These are phyloP conservation scores for Bombus impatiens DNA, from an alignment of 1,140 invertebrate genomes.

Conservation along the genomic window DNA sequence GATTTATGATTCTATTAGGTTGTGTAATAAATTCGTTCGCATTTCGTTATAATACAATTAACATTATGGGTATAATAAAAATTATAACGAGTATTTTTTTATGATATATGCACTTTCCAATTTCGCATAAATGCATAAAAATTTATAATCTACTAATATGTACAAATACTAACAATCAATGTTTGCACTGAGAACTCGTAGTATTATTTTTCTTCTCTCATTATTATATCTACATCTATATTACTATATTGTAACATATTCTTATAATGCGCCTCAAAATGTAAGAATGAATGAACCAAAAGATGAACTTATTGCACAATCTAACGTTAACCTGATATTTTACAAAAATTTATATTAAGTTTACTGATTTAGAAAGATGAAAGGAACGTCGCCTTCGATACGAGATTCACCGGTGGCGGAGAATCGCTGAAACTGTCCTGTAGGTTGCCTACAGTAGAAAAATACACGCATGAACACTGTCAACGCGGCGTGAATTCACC, in stretches of 20 bases:
- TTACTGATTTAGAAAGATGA: slow-evolving; percentile 18
- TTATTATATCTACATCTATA: too few relatives aligned
- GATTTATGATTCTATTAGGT: background rate
- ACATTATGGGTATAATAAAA: too few relatives aligned
- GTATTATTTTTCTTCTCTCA: too few relatives aligned
- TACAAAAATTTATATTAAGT: background rate
- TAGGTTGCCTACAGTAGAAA: slow-evolving; percentile 34
- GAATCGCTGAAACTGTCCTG: slow-evolving; percentile 50
- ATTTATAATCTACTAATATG: too few relatives aligned
- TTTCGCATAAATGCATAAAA: too few relatives aligned
- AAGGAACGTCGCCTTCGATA: slow-evolving; percentile 38
- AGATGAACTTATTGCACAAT: background rate
- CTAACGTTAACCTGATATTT: background rate
- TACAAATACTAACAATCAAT: too few relatives aligned
- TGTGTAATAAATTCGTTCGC: background rate
- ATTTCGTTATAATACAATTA: background rate
- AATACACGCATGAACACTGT: slow-evolving; percentile 49
- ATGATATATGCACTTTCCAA: too few relatives aligned
- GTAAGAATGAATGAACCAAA: too few relatives aligned
- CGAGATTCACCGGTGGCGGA: slow-evolving; percentile 57
- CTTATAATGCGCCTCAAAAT: too few relatives aligned
- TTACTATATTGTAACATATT: too few relatives aligned
- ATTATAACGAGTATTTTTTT: too few relatives aligned
- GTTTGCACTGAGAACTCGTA: too few relatives aligned
- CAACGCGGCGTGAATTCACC: slow-evolving; percentile 33